Evolutionary conservation across 1,140 invertebrate species (phyloP), one percentile per base, ranked within the genome.

Genomic region (Chrysomallon squamiferum): DNA sequence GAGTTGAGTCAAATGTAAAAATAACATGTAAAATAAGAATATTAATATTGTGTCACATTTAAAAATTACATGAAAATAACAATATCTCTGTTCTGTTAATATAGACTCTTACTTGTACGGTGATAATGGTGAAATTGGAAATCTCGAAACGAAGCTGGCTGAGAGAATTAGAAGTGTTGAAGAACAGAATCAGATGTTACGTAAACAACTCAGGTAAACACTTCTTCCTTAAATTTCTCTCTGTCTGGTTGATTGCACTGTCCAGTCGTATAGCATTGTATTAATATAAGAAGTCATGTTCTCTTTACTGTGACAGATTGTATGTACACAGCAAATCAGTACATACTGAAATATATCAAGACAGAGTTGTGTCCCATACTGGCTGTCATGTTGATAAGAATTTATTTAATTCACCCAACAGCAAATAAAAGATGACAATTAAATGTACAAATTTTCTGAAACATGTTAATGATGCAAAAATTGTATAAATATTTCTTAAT

Each of bases 101-200:
- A n/a, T 30, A 58, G 56, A 32, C 33, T 30, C 58, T 2, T 59
- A 25, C 32, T 7, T 38, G 35, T 62, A 27, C 41, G 45, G 57
- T 49, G 62, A 45, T 25, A 65, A 49, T 13, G 43, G 38, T 11
- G 86, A 84, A 0, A 85, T 88, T 47, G 87, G 77, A 59, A 69
- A 80, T 2, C 73, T 87, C 18, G 87, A 88, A 69, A 81, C 85
- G 15, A 82, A 84, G 65, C 73, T 89, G 30, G 86, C 86, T 0
- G 85, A 87, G 43, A 70, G 87, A 61, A 81, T 89, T 3, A 79
- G 84, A 60, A 88, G 88, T 62, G 85, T 88, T 71, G 88, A 89
- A 72, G 86, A 88, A 71, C 86, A 89, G 71, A 88, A 88, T 64
- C 82, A 86, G 62, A 66, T 88, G 15, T 76, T 89, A 4, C 76